Percentiles rank a stretch among this genome's conserved stretches.
Evolutionary conservation across 2,797 vertebrate genomes (phyloP).

Genomic region (Phrynocephalus vlangalii): DNA sequence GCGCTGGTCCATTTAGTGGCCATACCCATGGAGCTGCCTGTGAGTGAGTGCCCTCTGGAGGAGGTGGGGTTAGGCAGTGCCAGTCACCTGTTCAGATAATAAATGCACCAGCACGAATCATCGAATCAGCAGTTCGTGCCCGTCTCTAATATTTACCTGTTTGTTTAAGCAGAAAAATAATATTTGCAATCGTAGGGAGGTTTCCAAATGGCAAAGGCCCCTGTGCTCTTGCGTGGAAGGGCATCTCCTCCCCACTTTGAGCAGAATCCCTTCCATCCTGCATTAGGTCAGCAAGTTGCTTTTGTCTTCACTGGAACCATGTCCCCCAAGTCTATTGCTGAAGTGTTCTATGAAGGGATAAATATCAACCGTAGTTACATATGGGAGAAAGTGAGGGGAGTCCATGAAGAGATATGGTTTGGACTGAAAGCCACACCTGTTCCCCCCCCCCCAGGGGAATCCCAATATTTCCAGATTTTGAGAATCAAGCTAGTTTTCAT

Average conservation of each 20-base stretch:
- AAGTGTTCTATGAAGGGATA: not conserved
- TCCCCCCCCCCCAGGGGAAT: too few species aligned
- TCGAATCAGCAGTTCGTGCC: too few species aligned
- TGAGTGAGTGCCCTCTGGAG: too few species aligned
- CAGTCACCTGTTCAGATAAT: too few species aligned
- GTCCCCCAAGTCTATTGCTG: not conserved
- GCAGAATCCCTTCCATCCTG: not conserved
- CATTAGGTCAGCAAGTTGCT: not conserved
- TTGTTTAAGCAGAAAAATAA: not conserved
- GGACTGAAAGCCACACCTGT: too few species aligned
- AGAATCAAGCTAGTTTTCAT: not conserved
- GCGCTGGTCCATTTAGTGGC: too few species aligned
- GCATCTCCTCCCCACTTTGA: not conserved
- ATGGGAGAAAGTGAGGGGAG: not conserved
- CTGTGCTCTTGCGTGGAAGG: not conserved
- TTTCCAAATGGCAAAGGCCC: not conserved
- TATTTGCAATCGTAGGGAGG: not conserved
- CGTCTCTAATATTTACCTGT: too few species aligned
- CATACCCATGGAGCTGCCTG: too few species aligned
- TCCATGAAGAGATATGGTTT: too few species aligned
- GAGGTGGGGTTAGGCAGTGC: too few species aligned
- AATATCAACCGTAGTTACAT: not conserved
- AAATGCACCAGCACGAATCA: too few species aligned
- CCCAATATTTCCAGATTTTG: not conserved
- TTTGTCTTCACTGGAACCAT: not conserved